Conservation (phyloP, 1,140 invertebrate genomes). For the Diuraphis noxia region DNA sequence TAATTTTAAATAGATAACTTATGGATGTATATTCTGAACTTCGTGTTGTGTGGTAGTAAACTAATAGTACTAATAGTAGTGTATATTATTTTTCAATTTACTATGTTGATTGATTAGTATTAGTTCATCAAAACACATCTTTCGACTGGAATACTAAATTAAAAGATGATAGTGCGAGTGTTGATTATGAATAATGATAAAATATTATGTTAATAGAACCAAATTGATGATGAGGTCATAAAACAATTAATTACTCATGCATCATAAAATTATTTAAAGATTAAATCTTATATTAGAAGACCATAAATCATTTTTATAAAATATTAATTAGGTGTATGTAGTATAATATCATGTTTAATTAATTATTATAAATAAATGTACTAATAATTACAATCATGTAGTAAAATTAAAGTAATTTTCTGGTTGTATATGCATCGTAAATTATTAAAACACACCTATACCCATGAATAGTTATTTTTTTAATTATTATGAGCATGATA, state of each 20-base stretch:
- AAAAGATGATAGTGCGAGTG: not conserved
- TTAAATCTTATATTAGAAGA: not conserved
- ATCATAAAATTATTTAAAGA: not conserved
- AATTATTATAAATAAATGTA: not conserved
- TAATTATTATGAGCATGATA: not conserved
- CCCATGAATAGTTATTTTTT: not conserved
- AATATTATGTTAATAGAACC: not conserved
- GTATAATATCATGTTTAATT: not conserved
- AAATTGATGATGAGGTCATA: not conserved
- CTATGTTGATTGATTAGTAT: not conserved
- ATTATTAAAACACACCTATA: not conserved
- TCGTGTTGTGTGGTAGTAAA: not conserved
- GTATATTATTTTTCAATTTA: not conserved
- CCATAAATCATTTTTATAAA: not conserved
- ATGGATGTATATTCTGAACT: not conserved
- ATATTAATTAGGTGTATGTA: not conserved
- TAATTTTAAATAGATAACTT: not conserved
- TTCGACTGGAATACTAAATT: not conserved
- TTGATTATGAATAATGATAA: not conserved
- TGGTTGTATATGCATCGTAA: not conserved
- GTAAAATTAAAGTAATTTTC: not conserved
- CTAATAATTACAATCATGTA: not conserved
- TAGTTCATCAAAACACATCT: not conserved
- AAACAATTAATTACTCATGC: not conserved
- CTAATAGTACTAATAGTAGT: too few species aligned